phyloP scores from a whole-genome alignment of 2,113 vertebrate species.

The Piprites chloris region DNA sequence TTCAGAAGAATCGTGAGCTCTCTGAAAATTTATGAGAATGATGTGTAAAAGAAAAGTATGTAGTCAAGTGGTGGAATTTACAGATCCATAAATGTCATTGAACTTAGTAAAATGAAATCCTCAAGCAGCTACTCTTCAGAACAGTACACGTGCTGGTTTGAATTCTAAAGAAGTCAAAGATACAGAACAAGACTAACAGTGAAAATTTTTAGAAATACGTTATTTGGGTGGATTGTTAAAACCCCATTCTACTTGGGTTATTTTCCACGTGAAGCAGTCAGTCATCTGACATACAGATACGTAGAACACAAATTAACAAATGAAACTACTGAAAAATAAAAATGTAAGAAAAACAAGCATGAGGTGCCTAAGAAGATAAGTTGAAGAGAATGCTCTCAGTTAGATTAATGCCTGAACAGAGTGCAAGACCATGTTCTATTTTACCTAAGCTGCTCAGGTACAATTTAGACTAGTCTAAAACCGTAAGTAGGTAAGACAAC shows the following conservation, averaged over 20 bases:
- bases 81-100: neutral
- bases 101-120: neutral
- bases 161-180: neutral
- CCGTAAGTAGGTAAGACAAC: neutral
- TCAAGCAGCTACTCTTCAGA: neutral
- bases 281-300: neutral
- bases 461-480: neutral
- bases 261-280: neutral
- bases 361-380: neutral
- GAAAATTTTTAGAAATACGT: neutral
- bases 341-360: neutral
- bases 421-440: neutral
- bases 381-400: neutral
- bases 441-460: neutral
- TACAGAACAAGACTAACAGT: neutral
- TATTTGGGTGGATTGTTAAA: neutral
- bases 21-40: neutral
- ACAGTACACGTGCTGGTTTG: fast-evolving
- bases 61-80: neutral
- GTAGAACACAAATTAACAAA: neutral
- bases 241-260: neutral
- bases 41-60: neutral
- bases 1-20: neutral
- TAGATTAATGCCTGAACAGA: neutral
- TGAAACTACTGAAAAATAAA: neutral